Conservation (phyloP, 2,797 vertebrate genomes). For the Peromyscus melanophrys region DNA sequence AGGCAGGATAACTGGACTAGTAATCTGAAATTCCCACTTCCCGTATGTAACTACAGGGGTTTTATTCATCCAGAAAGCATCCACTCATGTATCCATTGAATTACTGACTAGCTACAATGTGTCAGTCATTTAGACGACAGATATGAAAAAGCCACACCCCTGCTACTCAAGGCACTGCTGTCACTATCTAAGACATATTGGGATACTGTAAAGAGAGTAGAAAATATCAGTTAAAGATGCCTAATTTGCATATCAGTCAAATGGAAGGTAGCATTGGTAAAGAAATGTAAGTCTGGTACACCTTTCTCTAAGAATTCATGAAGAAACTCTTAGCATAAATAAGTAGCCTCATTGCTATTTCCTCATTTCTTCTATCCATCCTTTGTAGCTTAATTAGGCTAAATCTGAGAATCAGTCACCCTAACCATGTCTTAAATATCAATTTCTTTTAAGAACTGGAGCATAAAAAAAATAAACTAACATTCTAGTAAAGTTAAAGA, state of each 20-base stretch:
- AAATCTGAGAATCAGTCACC: conserved; percentile 10
- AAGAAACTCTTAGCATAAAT: not conserved
- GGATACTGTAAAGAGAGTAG: conserved; percentile 6
- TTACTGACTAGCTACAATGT: not conserved
- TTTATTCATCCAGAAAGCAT: conserved; percentile 12
- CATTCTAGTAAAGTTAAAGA: conserved; percentile 55
- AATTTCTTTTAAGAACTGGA: conserved; percentile 58
- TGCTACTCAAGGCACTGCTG: not conserved
- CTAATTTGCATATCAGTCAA: conserved; percentile 48
- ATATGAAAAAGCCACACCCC: not conserved
- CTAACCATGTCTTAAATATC: conserved; percentile 30
- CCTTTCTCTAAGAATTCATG: not conserved
- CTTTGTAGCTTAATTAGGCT: conserved; percentile 45
- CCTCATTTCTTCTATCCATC: conserved; percentile 47
- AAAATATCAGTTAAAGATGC: conserved; percentile 37
- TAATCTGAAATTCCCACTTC: conserved; percentile 38
- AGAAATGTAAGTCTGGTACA: not conserved
- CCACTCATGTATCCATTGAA: conserved; percentile 3
- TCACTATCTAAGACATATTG: conserved; percentile 21
- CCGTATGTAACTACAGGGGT: not conserved
- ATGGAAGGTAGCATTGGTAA: not conserved
- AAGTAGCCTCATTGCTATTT: not conserved
- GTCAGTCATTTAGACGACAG: not conserved
- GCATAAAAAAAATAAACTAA: conserved; percentile 52
- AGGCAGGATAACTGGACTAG: not conserved